phyloP scores from a whole-genome alignment of 2,113 vertebrate species.

The Corythoichthys haematopterus region DNA sequence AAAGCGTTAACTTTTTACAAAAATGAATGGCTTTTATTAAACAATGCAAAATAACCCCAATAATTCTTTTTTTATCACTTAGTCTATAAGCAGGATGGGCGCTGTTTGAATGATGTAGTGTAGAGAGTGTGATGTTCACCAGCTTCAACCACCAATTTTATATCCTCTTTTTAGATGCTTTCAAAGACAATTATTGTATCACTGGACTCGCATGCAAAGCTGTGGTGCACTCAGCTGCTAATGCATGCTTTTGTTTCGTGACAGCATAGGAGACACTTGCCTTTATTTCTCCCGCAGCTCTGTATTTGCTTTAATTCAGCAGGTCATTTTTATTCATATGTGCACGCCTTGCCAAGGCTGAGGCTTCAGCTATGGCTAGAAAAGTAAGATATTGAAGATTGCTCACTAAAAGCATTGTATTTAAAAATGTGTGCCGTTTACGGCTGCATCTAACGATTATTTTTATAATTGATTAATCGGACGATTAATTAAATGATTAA shows the following conservation, averaged over 20 bases:
- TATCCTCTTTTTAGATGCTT: slow-evolving; percentile 32
- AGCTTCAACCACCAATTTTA: slow-evolving; percentile 39
- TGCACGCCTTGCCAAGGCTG: slow-evolving; percentile 46
- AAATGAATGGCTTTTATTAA: too few relatives aligned
- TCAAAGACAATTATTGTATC: slow-evolving; percentile 39
- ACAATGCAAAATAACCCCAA: too few relatives aligned
- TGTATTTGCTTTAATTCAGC: slow-evolving; percentile 45
- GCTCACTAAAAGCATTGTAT: not conserved
- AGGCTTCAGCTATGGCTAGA: slow-evolving; percentile 40
- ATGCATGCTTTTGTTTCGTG: slow-evolving; percentile 43
- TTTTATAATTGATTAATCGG: too few relatives aligned
- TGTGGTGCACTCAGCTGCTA: slow-evolving; percentile 40
- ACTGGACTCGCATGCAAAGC: slow-evolving; percentile 33
- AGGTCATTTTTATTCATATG: slow-evolving; percentile 60
- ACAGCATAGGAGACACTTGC: slow-evolving; percentile 50
- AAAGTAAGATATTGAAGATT: slow-evolving; percentile 32
- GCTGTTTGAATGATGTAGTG: not conserved
- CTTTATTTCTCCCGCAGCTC: slow-evolving; percentile 50
- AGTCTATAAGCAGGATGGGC: too few relatives aligned
- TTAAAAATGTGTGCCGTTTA: not conserved
- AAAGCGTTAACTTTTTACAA: too few relatives aligned
- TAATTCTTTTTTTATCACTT: too few relatives aligned
- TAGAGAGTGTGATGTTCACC: slow-evolving; percentile 23
- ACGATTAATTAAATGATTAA: too few relatives aligned
- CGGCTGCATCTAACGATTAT: too few relatives aligned